Evolutionary conservation across 92 coral and sea anemone species (phyloP), one percentile per base, ranked within the genome.

Genomic region (Siderastrea siderea): DNA sequence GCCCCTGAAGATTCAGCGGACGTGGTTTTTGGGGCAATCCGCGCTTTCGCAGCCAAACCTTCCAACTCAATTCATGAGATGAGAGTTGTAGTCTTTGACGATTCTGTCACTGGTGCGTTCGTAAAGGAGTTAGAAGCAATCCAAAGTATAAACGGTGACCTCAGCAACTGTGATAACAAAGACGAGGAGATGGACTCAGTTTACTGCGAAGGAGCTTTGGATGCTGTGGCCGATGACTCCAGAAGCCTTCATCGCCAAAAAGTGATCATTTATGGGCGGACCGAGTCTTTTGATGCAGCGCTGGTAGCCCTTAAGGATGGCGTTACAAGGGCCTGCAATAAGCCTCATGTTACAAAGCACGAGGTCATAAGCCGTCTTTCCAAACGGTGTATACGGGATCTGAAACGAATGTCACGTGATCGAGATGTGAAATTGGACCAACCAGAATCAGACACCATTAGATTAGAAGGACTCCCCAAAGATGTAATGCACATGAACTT

Each of bases 341-440:
- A 47, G 1, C 79, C 87, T 1, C 77, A 47, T 2, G 62, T 17
- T 7, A 62, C 72, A 10, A 17, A 19, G 48, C 71, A 83, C 49
- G 79, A 74, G 4, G 54, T 83, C 50, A 62, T 83, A 3, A 9
- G 57, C 59, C 79, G 80, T 7, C 50, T 83, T 0, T 43, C 87
- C 3, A 72, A 43, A 72, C 71, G 87, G 14, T 58, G 62, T 57
- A 17, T 72, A 2, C 60, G 77, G 11, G 50, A 72, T 6, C 64
- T 83, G 16, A 83, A 83, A 47, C 48, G 15, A 71, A 71, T 10
- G 79, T 48, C 79, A 2, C 87, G 71, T 48, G 50, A 1, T n/a
- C 62, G 60, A 72, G 87, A 83, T 47, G 87, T 83, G 47, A 71
- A 58, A 48, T 17, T 83, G 9, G 87, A 83, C 9, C 87, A 83